Evolutionary conservation across 2,113 vertebrate species (phyloP).

Genomic region (Ciconia maguari): DNA sequence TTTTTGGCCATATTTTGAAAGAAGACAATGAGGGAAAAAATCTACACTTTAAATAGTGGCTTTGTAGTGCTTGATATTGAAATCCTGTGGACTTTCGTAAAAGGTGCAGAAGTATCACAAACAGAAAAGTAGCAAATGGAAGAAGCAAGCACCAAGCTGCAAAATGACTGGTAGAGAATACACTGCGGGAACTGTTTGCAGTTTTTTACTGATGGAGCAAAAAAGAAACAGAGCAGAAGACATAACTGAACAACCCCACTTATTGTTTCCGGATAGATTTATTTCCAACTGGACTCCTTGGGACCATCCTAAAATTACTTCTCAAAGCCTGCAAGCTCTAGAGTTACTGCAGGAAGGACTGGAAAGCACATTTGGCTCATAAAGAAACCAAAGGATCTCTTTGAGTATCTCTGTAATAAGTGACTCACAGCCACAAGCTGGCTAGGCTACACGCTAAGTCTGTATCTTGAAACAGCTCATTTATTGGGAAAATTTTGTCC

Average conservation of each 20-base stretch:
- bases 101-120: not conserved
- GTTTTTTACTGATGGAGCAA: not conserved
- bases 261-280: not conserved
- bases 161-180: not conserved
- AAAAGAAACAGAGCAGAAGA: not conserved
- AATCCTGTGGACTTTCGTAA: not conserved
- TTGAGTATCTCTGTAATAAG: not conserved
- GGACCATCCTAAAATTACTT: not conserved
- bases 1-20: not conserved
- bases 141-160: not conserved
- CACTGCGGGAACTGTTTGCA: not conserved
- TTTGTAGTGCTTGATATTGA: not conserved
- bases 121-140: not conserved
- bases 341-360: not conserved
- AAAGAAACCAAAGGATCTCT: constrained; percentile 3
- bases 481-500: not conserved
- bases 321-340: not conserved
- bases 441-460: not conserved
- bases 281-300: not conserved
- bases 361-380: not conserved
- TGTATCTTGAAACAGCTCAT: not conserved
- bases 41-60: not conserved
- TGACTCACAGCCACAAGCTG: not conserved
- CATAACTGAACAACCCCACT: not conserved
- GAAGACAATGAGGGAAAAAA: not conserved